These are phyloP conservation scores for Lamprologus callipterus DNA, from an alignment of 2,113 vertebrate genomes.

Conservation along the genomic window DNA sequence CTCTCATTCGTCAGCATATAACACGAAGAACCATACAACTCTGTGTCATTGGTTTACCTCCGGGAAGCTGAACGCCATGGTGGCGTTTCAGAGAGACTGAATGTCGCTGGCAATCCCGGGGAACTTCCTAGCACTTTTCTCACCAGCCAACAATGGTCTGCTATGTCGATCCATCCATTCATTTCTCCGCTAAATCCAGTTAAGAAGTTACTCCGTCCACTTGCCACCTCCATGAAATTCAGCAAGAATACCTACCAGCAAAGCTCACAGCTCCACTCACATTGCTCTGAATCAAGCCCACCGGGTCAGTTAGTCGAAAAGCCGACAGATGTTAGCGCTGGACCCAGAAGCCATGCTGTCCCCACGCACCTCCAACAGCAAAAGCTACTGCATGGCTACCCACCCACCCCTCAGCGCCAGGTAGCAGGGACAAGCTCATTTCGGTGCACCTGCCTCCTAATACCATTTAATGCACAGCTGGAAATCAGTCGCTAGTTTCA, in stretches of 20 bases:
- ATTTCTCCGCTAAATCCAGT: neutral
- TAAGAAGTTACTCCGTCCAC: neutral
- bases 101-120: accelerated
- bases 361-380: neutral
- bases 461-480: neutral
- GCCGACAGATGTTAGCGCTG: neutral
- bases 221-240: neutral
- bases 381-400: neutral
- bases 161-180: neutral
- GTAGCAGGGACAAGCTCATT: neutral
- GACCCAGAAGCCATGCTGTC: neutral
- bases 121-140: neutral
- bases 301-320: neutral
- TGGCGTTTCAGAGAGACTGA: neutral
- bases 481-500: neutral
- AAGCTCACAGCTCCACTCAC: neutral
- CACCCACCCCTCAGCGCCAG: neutral
- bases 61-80: accelerated
- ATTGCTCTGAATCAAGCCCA: neutral
- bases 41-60: neutral
- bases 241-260: neutral
- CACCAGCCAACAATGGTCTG: neutral
- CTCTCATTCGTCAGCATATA: accelerated
- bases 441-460: neutral
- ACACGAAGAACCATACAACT: neutral